Evolutionary conservation across 2,113 vertebrate species (phyloP), one percentile per base, ranked within the genome.

Genomic region (Helogale parvula): DNA sequence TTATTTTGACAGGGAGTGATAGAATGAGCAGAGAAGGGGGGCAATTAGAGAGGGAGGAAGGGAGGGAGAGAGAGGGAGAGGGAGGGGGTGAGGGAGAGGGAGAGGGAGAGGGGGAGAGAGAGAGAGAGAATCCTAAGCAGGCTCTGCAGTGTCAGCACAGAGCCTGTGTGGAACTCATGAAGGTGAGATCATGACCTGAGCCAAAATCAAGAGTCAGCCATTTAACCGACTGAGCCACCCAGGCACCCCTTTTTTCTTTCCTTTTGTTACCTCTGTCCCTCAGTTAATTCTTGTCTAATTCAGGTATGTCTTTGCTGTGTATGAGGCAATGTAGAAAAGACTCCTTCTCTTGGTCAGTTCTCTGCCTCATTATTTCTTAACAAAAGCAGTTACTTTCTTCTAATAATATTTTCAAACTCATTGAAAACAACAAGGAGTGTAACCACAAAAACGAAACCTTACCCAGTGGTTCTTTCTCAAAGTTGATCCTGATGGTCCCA

Each of bases 391-490:
- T 82, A 54, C 15, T 92, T 93, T 77, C 60, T 94, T 63, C 7
- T 27, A 69, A 29, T 91, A n/a, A 31, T 19, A 45, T 65, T 54
- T 94, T 80, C 29, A 16, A 89, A 76, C 88, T 81, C 29, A 81
- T 11, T 50, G 2, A 45, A 45, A 91, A 63, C 13, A 66, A 68
- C 66, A 68, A 68, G 47, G 45, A 77, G 2, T 21, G 27, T 0
- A 90, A 38, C 12, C 31, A 41, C 17, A n/a, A 25, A 72, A 89
- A 47, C 2, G 11, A 66, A 82, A 25, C 74, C 98, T 99, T 98
- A 99, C 99, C 99, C 74, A 99, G 97, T 31, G 99, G 99, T 45
- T 99, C 99, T 11, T 98, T 99, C 60, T 99, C 99, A 88, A 99
- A 99, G 98, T 99, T 99, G 0, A 99, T 99, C 82, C 98, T 99